These are phyloP conservation scores for Frieseomelitta varia DNA, from an alignment of 1,140 invertebrate genomes.

Conservation along the genomic window DNA sequence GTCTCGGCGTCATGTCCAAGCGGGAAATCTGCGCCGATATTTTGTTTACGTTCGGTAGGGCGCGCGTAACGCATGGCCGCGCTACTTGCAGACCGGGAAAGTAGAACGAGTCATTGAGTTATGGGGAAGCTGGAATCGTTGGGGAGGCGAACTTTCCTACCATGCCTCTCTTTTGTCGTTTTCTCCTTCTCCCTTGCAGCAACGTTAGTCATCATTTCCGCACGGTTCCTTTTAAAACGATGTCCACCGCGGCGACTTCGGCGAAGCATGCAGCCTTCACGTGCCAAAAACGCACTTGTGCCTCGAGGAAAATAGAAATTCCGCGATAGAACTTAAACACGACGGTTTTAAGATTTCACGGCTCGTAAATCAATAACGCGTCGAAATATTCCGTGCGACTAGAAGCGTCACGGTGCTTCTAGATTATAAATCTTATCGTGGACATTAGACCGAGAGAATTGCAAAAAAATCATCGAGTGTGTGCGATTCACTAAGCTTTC, in stretches of 20 bases:
- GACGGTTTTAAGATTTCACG: slow-evolving; percentile 43
- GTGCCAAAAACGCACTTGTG: slow-evolving; percentile 66
- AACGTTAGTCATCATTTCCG: slow-evolving; percentile 36
- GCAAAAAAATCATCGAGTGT: too few relatives aligned
- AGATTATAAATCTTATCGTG: background rate
- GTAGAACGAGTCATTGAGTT: slow-evolving; percentile 1
- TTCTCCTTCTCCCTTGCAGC: background rate
- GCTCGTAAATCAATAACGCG: slow-evolving; percentile 42
- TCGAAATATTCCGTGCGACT: slow-evolving; percentile 40
- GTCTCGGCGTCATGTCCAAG: background rate
- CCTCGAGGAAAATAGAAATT: slow-evolving; percentile 63
- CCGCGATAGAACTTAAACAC: slow-evolving; percentile 53
- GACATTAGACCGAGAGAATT: too few relatives aligned
- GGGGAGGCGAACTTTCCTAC: too few relatives aligned
- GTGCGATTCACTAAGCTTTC: too few relatives aligned
- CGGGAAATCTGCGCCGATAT: slow-evolving; percentile 1
- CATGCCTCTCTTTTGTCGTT: background rate
- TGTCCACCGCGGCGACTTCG: slow-evolving; percentile 33
- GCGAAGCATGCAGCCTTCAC: slow-evolving; percentile 46
- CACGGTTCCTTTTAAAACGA: slow-evolving; percentile 22
- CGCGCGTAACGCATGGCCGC: background rate
- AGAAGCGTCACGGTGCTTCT: slow-evolving; percentile 2
- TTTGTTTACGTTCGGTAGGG: background rate
- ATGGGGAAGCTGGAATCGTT: too few relatives aligned
- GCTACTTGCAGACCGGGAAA: background rate